Conservation (phyloP, 2,888 invertebrate genomes). For the Leucozona laternaria region DNA sequence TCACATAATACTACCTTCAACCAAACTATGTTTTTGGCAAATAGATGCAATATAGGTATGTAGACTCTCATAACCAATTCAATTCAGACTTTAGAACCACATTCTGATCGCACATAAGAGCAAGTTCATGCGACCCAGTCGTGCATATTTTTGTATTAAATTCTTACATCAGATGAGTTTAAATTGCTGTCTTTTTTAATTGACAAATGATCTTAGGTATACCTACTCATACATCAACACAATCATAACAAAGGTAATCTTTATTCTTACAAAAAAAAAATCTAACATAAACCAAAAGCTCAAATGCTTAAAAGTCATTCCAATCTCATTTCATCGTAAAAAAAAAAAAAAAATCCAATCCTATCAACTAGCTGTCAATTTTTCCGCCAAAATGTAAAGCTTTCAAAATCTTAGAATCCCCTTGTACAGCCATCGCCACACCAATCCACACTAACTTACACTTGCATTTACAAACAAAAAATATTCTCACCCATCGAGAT, state of each 20-base stretch:
- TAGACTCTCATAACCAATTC: too few relatives aligned
- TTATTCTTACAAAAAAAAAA: background rate
- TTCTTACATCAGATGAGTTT: too few relatives aligned
- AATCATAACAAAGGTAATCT: background rate
- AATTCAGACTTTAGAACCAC: too few relatives aligned
- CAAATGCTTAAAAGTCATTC: conserved; percentile 23
- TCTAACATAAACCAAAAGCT: conserved; percentile 30
- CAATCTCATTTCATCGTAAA: background rate
- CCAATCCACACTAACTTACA: background rate
- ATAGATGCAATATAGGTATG: too few relatives aligned
- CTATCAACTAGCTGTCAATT: conserved; percentile 21
- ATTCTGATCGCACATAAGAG: too few relatives aligned
- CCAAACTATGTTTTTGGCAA: too few relatives aligned
- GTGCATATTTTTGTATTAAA: too few relatives aligned
- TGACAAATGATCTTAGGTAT: too few relatives aligned
- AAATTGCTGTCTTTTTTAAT: too few relatives aligned
- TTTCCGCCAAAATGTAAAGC: conserved; percentile 56
- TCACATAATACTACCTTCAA: too few relatives aligned
- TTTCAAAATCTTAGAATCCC: conserved; percentile 42
- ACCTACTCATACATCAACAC: too few relatives aligned
- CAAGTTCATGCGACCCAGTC: too few relatives aligned
- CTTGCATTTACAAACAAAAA: conserved; percentile 17
- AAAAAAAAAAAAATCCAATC: conserved; percentile 6
- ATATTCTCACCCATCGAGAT: conserved; percentile 23
- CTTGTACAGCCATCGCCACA: conserved; percentile 31